Conservation (phyloP, 2,113 vertebrate genomes). For the Pongo pygmaeus region DNA sequence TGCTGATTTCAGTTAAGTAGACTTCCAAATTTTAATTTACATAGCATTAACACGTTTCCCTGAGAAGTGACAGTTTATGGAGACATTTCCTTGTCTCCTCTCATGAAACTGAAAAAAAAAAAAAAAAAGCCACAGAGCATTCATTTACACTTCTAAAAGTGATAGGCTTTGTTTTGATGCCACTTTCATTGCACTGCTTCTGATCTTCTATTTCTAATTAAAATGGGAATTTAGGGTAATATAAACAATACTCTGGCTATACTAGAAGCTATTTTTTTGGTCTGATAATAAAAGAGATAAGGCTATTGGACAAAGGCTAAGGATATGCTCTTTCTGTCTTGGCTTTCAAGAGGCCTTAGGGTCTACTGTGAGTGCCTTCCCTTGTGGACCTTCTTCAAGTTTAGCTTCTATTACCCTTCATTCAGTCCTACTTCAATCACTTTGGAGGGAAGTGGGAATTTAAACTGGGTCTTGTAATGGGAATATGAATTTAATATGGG, state of each 20-base stretch:
- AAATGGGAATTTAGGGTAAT: conserved; percentile 50
- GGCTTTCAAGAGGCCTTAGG: background rate
- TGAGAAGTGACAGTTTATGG: conserved; percentile 54
- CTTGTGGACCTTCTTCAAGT: background rate
- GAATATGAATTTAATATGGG: background rate
- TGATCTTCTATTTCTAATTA: conserved; percentile 67
- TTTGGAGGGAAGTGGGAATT: background rate
- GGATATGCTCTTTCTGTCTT: background rate
- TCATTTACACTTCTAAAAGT: conserved; percentile 72
- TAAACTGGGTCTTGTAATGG: conserved; percentile 19
- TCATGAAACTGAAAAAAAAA: conserved; percentile 57
- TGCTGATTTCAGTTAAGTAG: conserved; percentile 54
- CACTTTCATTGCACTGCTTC: conserved; percentile 56
- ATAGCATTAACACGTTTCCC: conserved; percentile 68
- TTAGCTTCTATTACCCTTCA: background rate
- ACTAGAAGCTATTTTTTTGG: background rate
- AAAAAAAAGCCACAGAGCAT: conserved; percentile 51
- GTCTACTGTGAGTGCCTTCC: background rate
- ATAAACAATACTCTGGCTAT: conserved; percentile 37
- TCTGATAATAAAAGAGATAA: background rate
- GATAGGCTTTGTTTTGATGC: conserved; percentile 53
- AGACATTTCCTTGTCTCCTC: conserved; percentile 57
- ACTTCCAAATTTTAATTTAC: conserved; percentile 67
- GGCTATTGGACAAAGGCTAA: background rate
- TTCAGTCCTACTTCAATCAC: background rate